Percentiles rank a stretch among this genome's conserved stretches.
These are phyloP conservation scores for Corydoras sp. DNA, from an alignment of 2,113 vertebrate species.

Conservation along the genomic window DNA sequence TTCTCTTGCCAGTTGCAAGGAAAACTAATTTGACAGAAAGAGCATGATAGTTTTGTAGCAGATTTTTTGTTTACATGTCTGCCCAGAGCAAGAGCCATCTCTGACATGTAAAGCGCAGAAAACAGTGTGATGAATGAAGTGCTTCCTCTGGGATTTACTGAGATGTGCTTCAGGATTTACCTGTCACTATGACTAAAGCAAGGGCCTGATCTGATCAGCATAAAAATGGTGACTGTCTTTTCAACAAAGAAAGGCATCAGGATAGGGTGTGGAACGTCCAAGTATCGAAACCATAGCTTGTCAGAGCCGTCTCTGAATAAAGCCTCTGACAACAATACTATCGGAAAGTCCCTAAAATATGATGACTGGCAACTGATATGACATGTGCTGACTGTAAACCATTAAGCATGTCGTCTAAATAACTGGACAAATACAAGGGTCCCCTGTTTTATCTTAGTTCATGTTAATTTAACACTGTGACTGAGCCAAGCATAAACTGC, in stretches of 20 bases:
- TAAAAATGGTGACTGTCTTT: conserved; percentile 1
- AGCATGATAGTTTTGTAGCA: conserved; percentile 9
- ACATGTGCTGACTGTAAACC: conserved; percentile 2
- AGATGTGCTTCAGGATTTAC: conserved; percentile 26
- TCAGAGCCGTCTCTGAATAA: background rate
- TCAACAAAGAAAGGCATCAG: background rate
- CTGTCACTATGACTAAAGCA: conserved; percentile 17
- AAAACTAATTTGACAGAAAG: conserved; percentile 31
- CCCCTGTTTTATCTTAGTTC: conserved; percentile 4
- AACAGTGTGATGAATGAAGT: conserved; percentile 39
- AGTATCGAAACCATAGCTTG: background rate
- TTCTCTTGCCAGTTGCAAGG: conserved; percentile 10
- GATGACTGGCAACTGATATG: background rate
- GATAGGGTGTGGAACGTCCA: background rate
- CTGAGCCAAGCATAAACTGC: conserved; percentile 15
- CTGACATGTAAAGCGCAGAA: conserved; percentile 34
- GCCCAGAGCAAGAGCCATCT: conserved; percentile 22
- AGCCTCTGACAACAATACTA: background rate
- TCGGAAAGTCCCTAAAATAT: background rate
- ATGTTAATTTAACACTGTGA: conserved; percentile 31
- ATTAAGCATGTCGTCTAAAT: too few relatives aligned
- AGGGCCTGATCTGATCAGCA: conserved; percentile 11
- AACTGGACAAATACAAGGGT: background rate
- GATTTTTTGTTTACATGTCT: conserved; percentile 28
- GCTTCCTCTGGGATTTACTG: conserved; percentile 30